Evolutionary conservation across 2,797 vertebrate genomes (phyloP).

Genomic region (Sebastes hopkinsi): DNA sequence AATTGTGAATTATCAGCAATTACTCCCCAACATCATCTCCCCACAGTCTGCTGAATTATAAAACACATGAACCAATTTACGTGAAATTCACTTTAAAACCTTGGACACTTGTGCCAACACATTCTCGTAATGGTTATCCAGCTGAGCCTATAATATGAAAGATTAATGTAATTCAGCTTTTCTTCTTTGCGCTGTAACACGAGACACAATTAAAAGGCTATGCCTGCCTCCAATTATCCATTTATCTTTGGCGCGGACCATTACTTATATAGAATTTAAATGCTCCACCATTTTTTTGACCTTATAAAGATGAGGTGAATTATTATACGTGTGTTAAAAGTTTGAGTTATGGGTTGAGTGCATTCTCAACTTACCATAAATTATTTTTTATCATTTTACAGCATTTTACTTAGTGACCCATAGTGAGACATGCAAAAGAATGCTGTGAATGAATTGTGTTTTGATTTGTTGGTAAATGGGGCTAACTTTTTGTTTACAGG

Average conservation of each 20-base stretch:
- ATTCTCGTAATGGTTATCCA: slow-evolving; percentile 1
- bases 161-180: slow-evolving; percentile 8
- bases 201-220: neutral
- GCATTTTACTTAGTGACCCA: too few relatives aligned
- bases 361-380: neutral
- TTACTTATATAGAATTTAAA: neutral
- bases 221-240: neutral
- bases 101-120: neutral
- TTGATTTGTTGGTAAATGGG: too few relatives aligned
- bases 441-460: too few relatives aligned
- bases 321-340: neutral
- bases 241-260: neutral
- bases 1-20: slow-evolving; percentile 43
- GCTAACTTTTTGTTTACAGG: too few relatives aligned
- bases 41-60: slow-evolving; percentile 9
- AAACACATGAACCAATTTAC: neutral
- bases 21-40: slow-evolving; percentile 19
- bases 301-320: neutral
- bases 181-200: neutral
- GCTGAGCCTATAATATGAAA: neutral
- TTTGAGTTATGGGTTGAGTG: neutral
- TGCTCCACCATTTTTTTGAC: neutral
- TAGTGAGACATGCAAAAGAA: neutral
- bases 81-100: slow-evolving; percentile 8
- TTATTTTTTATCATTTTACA: neutral